Evolutionary conservation across 2,888 invertebrate species (phyloP).

Genomic region (Eilema caniola): DNA sequence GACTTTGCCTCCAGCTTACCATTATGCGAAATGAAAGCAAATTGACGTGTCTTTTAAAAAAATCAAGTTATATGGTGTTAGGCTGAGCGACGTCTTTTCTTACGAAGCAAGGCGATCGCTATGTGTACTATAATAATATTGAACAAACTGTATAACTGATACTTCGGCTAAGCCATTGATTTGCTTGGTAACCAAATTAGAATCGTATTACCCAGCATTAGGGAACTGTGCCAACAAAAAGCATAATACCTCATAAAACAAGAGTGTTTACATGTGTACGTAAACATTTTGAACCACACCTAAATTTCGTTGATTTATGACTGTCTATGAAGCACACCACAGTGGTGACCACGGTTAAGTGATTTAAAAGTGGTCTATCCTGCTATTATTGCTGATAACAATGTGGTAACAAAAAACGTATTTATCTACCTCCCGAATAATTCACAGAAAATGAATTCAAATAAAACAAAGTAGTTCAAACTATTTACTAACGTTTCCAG

Average conservation of each 20-base stretch:
- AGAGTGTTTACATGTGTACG: conserved; percentile 10
- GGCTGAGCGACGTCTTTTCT: no score
- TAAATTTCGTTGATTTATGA: conserved; percentile 15
- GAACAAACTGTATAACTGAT: not conserved
- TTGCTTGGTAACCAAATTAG: conserved; percentile 13
- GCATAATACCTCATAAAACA: conserved; percentile 24
- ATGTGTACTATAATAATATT: not conserved
- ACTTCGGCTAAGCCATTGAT: not conserved
- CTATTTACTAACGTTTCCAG: not conserved
- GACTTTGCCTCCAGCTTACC: no score
- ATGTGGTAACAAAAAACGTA: not conserved
- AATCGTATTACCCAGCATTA: conserved; percentile 10
- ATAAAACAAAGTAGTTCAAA: not conserved
- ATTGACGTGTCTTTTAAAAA: no score
- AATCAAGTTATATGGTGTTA: no score
- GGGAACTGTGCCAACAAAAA: conserved; percentile 11
- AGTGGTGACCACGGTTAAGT: not conserved
- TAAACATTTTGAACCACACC: conserved; percentile 14
- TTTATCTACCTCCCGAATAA: not conserved
- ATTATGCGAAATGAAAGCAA: no score
- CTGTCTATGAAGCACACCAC: conserved; percentile 10
- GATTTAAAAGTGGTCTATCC: not conserved
- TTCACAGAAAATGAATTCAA: not conserved
- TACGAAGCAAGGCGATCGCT: not conserved
- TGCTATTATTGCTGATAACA: not conserved